Base-by-base conservation (phyloP, 1,140 invertebrate genomes). In the Ptiloglossa arizonensis region DNA sequence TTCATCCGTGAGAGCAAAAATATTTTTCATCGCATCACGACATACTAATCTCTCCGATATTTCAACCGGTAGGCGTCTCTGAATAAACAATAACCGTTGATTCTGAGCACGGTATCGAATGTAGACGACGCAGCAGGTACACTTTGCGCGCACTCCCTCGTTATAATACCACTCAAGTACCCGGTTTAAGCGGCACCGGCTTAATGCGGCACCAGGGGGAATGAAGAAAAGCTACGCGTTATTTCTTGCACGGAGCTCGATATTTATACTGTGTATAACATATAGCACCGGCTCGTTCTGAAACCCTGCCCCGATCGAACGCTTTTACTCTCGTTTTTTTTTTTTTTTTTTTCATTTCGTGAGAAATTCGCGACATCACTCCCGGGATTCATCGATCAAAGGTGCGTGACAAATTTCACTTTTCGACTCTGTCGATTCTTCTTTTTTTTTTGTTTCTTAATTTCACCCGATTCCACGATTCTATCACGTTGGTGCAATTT, bases 201-300 rank as follows among this genome's bases (percentile, higher is more conserved):
- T 63, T 63, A 52, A 63, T 27, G 38, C 56, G 15, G 56, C 56
- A 17, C 1, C n/a, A 9, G 32, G 6, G 32, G 32, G 32, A 6
- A 17, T 5, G 32, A 17, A 41, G 54, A 74, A 66, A 74, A 66
- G 1, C 60, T 27, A 22, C 48, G 19, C 62, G 60, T 66, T 74
- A 74, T 74, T 74, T 74, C 29, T 62, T 46, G 3, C 62, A 46
- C 56, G 66, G 66, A 74, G 72, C 48, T 24, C 50, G 72, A 63
- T 74, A 74, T 74, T 74, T 74, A 74, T 74, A 74, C 66, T n/a
- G n/a, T n/a, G n/a, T n/a, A n/a, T n/a, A n/a, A n/a, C n/a, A n/a
- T n/a, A n/a, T n/a, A n/a, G n/a, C n/a, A n/a, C n/a, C n/a, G n/a
- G n/a, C n/a, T n/a, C n/a, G n/a, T n/a, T n/a, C n/a, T n/a, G n/a